These are phyloP conservation scores for Uloborus diversus DNA, from an alignment of 1,140 invertebrate genomes.

Conservation along the genomic window DNA sequence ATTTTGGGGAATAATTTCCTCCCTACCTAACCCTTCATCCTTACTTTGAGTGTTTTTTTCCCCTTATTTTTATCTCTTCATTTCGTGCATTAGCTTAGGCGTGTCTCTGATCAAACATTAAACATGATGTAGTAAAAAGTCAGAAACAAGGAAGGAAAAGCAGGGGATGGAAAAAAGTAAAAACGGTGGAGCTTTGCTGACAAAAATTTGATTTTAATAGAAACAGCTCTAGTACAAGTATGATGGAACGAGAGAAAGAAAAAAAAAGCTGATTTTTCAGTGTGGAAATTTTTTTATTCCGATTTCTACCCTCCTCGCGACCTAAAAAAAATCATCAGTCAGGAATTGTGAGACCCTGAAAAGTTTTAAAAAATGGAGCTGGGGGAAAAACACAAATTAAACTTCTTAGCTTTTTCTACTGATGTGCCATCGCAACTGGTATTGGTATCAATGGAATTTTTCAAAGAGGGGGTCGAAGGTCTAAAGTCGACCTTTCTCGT, in stretches of 20 bases:
- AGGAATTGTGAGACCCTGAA: constrained; percentile 14
- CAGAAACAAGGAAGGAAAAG: constrained; percentile 8
- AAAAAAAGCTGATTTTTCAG: constrained; percentile 6
- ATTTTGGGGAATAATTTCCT: constrained; percentile 48
- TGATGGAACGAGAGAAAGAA: background rate
- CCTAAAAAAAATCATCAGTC: constrained; percentile 52
- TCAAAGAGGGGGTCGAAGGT: too few species aligned
- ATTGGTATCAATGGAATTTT: too few species aligned
- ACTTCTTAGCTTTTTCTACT: too few species aligned
- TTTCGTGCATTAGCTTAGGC: constrained; percentile 40
- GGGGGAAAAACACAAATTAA: constrained; percentile 49
- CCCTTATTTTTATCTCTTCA: constrained; percentile 15
- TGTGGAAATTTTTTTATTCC: constrained; percentile 22
- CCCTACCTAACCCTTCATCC: background rate
- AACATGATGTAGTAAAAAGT: constrained; percentile 44
- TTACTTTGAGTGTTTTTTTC: background rate
- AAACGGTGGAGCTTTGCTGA: constrained; percentile 31
- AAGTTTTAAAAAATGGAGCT: constrained; percentile 8
- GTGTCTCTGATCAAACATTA: constrained; percentile 41
- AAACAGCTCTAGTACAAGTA: constrained; percentile 8
- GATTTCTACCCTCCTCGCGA: constrained; percentile 7
- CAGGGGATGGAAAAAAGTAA: background rate
- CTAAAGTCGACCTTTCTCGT: too few species aligned
- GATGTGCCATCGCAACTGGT: too few species aligned
- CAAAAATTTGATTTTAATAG: constrained; percentile 57